These are phyloP conservation scores for Halcyon malimbica DNA, from an alignment of 2,113 vertebrate species.

Conservation along the genomic window DNA sequence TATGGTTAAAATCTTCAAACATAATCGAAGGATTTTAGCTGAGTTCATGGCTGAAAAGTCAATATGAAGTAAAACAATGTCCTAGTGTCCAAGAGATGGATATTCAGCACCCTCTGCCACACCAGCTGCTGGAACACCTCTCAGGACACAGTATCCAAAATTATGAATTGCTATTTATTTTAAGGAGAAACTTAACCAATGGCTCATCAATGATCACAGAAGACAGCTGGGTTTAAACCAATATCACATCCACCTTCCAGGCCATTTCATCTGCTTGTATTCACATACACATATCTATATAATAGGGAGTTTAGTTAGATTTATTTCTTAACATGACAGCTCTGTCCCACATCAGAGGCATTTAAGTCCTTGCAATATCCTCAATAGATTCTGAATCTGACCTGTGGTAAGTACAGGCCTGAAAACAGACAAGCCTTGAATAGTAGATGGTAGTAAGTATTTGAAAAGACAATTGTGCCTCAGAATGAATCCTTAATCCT, in stretches of 20 bases:
- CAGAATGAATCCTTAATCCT: constrained; percentile 22
- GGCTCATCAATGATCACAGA: not conserved
- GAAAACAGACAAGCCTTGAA: not conserved
- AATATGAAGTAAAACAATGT: not conserved
- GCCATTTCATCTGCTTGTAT: not conserved
- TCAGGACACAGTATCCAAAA: not conserved
- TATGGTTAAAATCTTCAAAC: not conserved
- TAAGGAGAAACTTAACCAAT: not conserved
- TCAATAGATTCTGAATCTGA: not conserved
- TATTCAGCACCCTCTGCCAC: not conserved
- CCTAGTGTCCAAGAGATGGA: not conserved
- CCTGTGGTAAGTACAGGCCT: not conserved
- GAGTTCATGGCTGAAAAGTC: not conserved
- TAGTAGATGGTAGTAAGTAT: not conserved
- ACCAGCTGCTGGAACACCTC: not conserved
- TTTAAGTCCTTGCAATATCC: not conserved
- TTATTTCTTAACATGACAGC: not conserved
- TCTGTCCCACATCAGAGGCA: not conserved
- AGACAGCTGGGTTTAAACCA: not conserved
- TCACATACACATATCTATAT: not conserved
- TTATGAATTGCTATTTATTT: not conserved
- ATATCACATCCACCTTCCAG: not conserved
- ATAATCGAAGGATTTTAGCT: not conserved
- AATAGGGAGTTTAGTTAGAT: not conserved
- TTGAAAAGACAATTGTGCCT: constrained; percentile 23